Evolutionary conservation across 2,113 vertebrate genomes (phyloP), one percentile per base, ranked within the genome.

Genomic region (Brachirus orientalis): DNA sequence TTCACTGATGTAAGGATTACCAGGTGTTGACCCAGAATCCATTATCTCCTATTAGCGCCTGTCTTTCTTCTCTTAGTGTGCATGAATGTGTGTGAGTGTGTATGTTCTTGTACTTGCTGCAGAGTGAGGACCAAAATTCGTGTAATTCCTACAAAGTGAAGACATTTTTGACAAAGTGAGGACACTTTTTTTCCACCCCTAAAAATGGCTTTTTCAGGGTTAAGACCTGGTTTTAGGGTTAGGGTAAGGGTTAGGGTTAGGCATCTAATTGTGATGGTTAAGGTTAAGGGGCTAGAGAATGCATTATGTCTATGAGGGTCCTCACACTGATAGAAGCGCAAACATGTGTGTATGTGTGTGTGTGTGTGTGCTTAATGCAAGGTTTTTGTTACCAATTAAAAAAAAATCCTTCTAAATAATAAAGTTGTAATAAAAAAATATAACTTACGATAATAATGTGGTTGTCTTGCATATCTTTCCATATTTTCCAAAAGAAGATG

Each of bases 11-110:
- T 89, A 84, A 80, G 82, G 76, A 79, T 89, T 87, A 86, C 82
- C 89, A 92, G 91, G 89, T 92, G 90, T 88, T 89, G 85, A 90
- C 86, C 90, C 82, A 73, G 79, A 90, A 91, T 88, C 80, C 86
- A 90, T 91, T 90, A 89, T 80, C 82, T 79, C 68, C 76, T 83
- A 88, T 89, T 86, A 90, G 46, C 79, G 71, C 66, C 48, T 77
- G 84, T 82, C 86, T 82, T 67, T 87, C 71, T 63, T 74, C 52
- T 61, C 35, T 57, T 20, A 13, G 40, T 43, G 40, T 43, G 40
- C 14, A 13, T 43, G 40, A 5, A 58, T 63, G 48, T 8, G 58
- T 48, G 57, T 54, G 33, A 19, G 63, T 47, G 56, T 36, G 61
- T 52, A 19, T 57, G 44, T n/a, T n/a, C n/a, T n/a, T n/a, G n/a